Percentiles rank a stretch among this genome's conserved stretches.
These are phyloP conservation scores for Keiferia lycopersicella DNA, from an alignment of 2,888 invertebrate genomes.

Conservation along the genomic window DNA sequence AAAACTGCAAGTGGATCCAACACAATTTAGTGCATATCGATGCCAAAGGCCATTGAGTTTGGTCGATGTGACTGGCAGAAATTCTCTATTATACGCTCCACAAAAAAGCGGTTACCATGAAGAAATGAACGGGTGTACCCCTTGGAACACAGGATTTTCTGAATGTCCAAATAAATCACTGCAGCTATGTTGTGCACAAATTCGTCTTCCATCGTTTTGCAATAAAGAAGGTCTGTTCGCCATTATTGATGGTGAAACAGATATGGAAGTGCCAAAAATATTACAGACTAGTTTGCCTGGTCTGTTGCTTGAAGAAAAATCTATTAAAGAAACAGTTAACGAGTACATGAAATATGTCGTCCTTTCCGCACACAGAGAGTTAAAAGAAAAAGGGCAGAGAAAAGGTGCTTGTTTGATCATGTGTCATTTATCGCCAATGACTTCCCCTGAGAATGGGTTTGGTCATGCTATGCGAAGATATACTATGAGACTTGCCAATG, in stretches of 20 bases:
- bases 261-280: constrained; percentile 84
- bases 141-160: constrained; percentile 92
- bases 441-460: constrained; percentile 81
- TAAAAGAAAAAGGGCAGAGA: constrained; percentile 87
- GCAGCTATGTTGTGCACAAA: constrained; percentile 88
- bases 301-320: constrained; percentile 89
- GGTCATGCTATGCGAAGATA: constrained; percentile 84
- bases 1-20: constrained; percentile 90
- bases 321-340: constrained; percentile 88
- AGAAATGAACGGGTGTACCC: constrained; percentile 81
- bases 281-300: constrained; percentile 89
- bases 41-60: constrained; percentile 90
- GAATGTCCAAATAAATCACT: constrained; percentile 89
- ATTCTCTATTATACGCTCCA: constrained; percentile 82
- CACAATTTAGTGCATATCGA: constrained; percentile 89
- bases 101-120: constrained; percentile 76
- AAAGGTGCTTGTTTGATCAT: constrained; percentile 87
- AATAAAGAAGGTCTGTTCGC: constrained; percentile 91
- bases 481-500: constrained; percentile 86
- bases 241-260: constrained; percentile 90
- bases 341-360: constrained; percentile 94
- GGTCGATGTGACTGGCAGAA: constrained; percentile 92
- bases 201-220: constrained; percentile 89
- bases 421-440: constrained; percentile 86
- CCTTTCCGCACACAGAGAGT: constrained; percentile 88